A percentile compares a stretch with the other conserved stretches of the same genome.
These are phyloP conservation scores for Saxidomus purpurata DNA, from an alignment of 1,140 invertebrate genomes.

Conservation along the genomic window DNA sequence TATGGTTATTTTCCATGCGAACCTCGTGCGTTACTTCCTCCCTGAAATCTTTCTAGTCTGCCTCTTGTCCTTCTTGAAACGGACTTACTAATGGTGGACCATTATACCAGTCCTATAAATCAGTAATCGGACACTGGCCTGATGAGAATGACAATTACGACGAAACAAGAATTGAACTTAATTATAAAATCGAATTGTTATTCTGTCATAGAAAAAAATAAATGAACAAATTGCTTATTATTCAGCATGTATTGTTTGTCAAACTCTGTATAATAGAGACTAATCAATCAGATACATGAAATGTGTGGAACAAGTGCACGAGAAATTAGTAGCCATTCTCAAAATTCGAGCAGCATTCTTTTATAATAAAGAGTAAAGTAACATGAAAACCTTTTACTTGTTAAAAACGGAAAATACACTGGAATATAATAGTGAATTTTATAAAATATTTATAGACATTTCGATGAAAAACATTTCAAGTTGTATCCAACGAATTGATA, in stretches of 20 bases:
- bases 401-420: too few species aligned
- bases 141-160: constrained; percentile 12
- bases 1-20: background rate
- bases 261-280: background rate
- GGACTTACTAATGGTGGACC: constrained; percentile 14
- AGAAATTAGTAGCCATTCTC: too few species aligned
- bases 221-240: constrained; percentile 31
- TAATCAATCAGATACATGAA: constrained; percentile 11
- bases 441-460: too few species aligned
- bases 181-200: constrained; percentile 63
- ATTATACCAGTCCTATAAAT: constrained; percentile 47
- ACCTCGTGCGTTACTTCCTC: background rate
- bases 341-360: too few species aligned
- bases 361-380: too few species aligned
- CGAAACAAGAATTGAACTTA: constrained; percentile 36
- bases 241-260: constrained; percentile 1
- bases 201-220: constrained; percentile 33
- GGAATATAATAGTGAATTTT: too few species aligned
- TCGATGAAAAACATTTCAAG: too few species aligned
- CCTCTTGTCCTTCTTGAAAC: background rate
- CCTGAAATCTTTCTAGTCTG: background rate
- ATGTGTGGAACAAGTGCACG: too few species aligned
- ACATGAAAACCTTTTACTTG: too few species aligned
- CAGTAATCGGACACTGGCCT: constrained; percentile 33
- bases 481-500: too few species aligned